These are phyloP conservation scores for Pipistrellus pipistrellus DNA, from an alignment of 2,797 vertebrate species.

Conservation along the genomic window DNA sequence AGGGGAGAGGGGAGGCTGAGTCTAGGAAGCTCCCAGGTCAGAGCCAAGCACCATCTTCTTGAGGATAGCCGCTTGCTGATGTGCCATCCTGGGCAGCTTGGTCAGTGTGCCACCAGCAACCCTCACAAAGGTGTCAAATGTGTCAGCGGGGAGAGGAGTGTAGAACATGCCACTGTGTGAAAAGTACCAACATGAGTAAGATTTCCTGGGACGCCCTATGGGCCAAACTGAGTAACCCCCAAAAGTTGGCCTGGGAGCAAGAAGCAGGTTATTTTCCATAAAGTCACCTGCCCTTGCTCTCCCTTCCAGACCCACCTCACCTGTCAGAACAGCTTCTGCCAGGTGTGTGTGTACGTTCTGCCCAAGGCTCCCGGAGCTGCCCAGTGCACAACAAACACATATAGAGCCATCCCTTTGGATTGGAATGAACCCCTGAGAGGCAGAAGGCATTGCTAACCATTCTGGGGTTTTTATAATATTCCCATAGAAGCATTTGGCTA, in stretches of 20 bases:
- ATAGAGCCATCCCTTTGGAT: neutral
- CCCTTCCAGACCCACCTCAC: neutral
- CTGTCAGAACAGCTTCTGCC: neutral
- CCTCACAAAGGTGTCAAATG: neutral
- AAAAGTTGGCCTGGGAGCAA: neutral
- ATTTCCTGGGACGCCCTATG: neutral
- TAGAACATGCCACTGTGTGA: neutral
- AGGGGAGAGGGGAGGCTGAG: neutral
- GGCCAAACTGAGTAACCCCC: neutral
- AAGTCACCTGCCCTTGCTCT: neutral
- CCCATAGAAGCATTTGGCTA: neutral
- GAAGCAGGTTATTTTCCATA: neutral
- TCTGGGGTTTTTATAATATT: neutral
- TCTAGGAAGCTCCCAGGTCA: neutral
- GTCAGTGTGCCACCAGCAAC: neutral
- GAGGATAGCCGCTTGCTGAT: neutral
- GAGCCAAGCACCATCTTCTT: neutral
- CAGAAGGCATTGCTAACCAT: neutral
- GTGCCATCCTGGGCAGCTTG: neutral
- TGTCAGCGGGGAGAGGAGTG: neutral
- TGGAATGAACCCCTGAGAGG: neutral
- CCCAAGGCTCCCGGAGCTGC: neutral
- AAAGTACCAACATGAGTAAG: neutral
- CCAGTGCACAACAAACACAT: accelerated
- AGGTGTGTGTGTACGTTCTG: neutral